phyloP scores from a whole-genome alignment of 2,888 invertebrate genomes.

The Atrina japonica region DNA sequence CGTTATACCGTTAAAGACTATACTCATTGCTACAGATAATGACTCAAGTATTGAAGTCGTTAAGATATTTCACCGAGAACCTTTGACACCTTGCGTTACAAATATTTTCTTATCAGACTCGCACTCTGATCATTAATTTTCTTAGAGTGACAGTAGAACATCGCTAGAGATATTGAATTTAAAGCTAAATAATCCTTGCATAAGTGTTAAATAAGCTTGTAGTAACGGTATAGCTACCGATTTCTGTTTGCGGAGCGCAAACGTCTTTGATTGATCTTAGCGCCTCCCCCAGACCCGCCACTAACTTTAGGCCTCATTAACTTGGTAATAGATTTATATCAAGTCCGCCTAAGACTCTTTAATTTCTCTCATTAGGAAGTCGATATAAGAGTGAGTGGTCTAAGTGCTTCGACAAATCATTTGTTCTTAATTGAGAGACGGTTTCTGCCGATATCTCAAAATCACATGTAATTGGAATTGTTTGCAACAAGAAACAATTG shows the following conservation, averaged over 20 bases:
- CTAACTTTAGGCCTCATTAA: slow-evolving; percentile 50
- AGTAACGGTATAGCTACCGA: slow-evolving; percentile 10
- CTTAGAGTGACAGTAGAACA: slow-evolving; percentile 33
- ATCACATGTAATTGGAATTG: neutral
- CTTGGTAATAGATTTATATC: slow-evolving; percentile 59
- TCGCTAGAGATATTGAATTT: slow-evolving; percentile 9
- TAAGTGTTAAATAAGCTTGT: neutral
- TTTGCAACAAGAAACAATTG: too few species aligned
- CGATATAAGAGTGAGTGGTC: slow-evolving; percentile 31
- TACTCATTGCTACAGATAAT: slow-evolving; percentile 8
- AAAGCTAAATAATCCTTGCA: slow-evolving; percentile 11
- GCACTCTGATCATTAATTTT: slow-evolving; percentile 46
- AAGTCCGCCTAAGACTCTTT: slow-evolving; percentile 40
- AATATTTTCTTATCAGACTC: slow-evolving; percentile 49
- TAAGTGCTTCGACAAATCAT: slow-evolving; percentile 37
- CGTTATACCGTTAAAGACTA: slow-evolving; percentile 11
- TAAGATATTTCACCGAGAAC: slow-evolving; percentile 14
- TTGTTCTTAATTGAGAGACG: slow-evolving; percentile 37
- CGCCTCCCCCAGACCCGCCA: slow-evolving; percentile 35
- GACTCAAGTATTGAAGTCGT: slow-evolving; percentile 3
- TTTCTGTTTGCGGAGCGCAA: neutral
- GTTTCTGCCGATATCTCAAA: slow-evolving; percentile 20
- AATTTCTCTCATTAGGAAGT: slow-evolving; percentile 49
- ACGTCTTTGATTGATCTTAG: slow-evolving; percentile 25
- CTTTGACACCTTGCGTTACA: slow-evolving; percentile 52